phyloP scores from a whole-genome alignment of 37 sponge, comb jelly and placozoan genomes.

The Beroe ovata region DNA sequence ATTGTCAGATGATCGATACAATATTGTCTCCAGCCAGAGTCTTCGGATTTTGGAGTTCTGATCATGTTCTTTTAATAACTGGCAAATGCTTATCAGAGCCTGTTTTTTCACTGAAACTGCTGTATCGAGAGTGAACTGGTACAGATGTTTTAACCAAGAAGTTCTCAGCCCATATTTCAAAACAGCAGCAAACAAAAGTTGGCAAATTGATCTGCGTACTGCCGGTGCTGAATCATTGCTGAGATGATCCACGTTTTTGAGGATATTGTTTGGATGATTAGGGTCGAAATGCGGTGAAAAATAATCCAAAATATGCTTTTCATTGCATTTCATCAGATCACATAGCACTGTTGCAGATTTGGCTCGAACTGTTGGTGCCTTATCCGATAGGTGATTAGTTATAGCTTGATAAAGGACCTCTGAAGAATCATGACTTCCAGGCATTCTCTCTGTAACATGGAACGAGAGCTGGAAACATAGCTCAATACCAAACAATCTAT shows the following conservation, averaged over 20 bases:
- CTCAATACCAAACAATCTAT: conserved; percentile 41
- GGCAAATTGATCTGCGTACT: neutral
- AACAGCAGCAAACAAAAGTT: neutral
- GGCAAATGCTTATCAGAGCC: neutral
- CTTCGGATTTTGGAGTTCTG: neutral
- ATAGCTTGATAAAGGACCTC: neutral
- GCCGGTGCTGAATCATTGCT: neutral
- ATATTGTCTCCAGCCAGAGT: conserved; percentile 18
- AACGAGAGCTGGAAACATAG: conserved; percentile 46
- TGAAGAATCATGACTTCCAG: neutral
- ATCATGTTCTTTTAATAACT: neutral
- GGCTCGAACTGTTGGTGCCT: conserved; percentile 52
- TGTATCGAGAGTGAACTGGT: conserved; percentile 10
- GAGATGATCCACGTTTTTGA: neutral
- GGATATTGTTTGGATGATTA: neutral
- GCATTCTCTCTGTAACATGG: neutral
- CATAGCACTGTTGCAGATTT: conserved; percentile 33
- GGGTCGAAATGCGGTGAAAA: neutral
- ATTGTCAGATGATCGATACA: neutral
- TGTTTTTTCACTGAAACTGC: conserved; percentile 64
- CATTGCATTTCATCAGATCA: neutral
- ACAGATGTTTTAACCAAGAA: conserved; percentile 18
- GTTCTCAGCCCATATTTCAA: neutral
- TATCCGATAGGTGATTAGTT: neutral
- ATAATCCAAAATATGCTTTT: neutral